These are phyloP conservation scores for Octonoba sinensis DNA, from an alignment of 2,888 invertebrate genomes.

Conservation along the genomic window DNA sequence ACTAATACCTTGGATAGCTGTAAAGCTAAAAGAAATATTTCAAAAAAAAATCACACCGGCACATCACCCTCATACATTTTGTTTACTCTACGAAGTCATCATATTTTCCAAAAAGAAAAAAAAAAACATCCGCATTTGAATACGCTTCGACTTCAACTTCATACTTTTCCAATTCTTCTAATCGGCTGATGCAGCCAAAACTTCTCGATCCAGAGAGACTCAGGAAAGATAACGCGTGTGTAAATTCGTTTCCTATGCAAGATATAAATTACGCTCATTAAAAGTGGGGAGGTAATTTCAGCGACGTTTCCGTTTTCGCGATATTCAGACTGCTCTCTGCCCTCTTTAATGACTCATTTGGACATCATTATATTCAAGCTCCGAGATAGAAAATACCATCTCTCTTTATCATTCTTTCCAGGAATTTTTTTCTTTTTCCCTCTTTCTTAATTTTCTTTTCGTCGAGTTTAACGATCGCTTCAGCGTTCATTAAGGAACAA, in stretches of 20 bases:
- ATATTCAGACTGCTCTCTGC: not conserved
- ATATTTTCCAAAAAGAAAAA: too few relatives aligned
- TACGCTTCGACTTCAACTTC: too few relatives aligned
- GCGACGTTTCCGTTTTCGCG: slow-evolving; percentile 22
- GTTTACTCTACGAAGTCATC: too few relatives aligned
- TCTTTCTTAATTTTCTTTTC: not conserved
- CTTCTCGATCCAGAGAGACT: too few relatives aligned
- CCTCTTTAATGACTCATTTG: slow-evolving; percentile 27
- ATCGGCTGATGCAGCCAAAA: too few relatives aligned
- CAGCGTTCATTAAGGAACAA: not conserved
- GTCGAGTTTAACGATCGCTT: not conserved
- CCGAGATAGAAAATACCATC: slow-evolving; percentile 11
- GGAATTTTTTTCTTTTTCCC: not conserved
- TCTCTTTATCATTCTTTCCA: slow-evolving; percentile 4
- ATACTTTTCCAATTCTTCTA: too few relatives aligned
- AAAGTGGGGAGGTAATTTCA: slow-evolving; percentile 16
- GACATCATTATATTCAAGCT: slow-evolving; percentile 15
- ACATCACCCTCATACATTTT: too few relatives aligned
- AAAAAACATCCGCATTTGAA: too few relatives aligned
- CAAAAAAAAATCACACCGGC: too few relatives aligned
- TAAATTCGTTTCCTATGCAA: not conserved
- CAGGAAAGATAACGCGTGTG: not conserved
- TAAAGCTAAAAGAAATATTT: too few relatives aligned
- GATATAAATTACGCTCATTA: slow-evolving; percentile 25
- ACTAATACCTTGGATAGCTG: too few relatives aligned